Base-by-base conservation (phyloP, 2,888 invertebrate genomes). In the Cephus sareptanus region DNA sequence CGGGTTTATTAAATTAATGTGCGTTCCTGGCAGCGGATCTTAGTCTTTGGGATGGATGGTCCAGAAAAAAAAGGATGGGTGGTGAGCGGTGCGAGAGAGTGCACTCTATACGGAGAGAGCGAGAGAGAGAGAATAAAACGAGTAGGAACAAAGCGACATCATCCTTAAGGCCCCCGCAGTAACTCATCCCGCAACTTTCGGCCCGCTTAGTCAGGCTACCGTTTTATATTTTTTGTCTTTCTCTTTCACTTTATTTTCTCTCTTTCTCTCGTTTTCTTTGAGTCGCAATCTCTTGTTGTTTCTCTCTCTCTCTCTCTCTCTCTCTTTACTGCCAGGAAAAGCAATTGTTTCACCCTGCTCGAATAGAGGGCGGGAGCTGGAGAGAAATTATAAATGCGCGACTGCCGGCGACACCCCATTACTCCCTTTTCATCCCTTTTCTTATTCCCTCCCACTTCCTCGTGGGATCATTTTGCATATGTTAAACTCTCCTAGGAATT, bases 1-100 rank as follows among this genome's bases (percentile, higher is more conserved):
- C 84, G 82, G 81, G 80, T 85, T 87, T 85, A 87, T 88, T 87
- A 85, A 88, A 89, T 88, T 87, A 87, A 87, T 86, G 81, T 81
- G 77, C 56, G 77, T 78, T 15, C 76, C 74, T 56, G 76, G 73
- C 75, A 69, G 30, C 71, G 30, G 71, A 71, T 31, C 33, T 71
- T 31, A 71, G 33, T 11, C 6, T 31, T 71, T 15, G 31, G 71
- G 33, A 33, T 71, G 71, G 30, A 31, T 30, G 31, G 33, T 71
- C 33, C 31, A 71, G 33, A n/a, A 71, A 33, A 71, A 70, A 74
- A 79, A 79, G 73, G 79, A 40, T 40, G 15, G 40, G 15, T 40
- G 15, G 15, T 15, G 40, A 40, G 15, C 15, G 15, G 40, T 40
- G 40, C 40, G 40, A 40, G 15, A 15, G 13, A 40, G 15, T 40